Evolutionary conservation across 2,113 vertebrate genomes (phyloP).

Genomic region (Ondatra zibethicus): DNA sequence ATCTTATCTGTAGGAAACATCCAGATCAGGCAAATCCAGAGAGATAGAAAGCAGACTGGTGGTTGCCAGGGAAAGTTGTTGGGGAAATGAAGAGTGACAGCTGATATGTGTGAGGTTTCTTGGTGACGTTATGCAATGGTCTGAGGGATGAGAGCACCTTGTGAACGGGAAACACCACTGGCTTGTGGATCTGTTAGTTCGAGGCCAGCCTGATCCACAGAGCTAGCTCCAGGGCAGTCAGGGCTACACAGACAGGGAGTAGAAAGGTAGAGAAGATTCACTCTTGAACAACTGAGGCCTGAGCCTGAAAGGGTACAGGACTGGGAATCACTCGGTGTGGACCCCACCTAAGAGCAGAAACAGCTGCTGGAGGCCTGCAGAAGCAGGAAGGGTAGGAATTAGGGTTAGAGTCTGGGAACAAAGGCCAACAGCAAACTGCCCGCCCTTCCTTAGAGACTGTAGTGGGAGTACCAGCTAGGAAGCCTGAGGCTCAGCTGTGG

Average conservation of each 20-base stretch:
- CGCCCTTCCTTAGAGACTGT: background rate
- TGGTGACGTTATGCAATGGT: background rate
- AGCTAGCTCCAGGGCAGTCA: too few relatives aligned
- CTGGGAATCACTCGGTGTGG: fast-evolving
- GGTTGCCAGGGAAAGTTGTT: background rate
- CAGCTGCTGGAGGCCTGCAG: background rate
- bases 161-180: background rate
- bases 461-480: slow-evolving; percentile 41
- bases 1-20: background rate
- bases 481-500: background rate
- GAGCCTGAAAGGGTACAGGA: background rate
- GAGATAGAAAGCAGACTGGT: background rate
- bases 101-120: background rate
- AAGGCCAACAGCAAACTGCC: background rate
- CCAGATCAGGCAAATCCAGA: background rate
- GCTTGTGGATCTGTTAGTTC: too few relatives aligned
- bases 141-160: background rate
- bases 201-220: too few relatives aligned
- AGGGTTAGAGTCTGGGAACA: slow-evolving; percentile 49
- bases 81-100: background rate
- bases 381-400: background rate
- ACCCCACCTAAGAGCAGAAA: background rate
- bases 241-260: background rate
- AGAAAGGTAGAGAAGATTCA: background rate
- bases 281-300: background rate